Conservation (phyloP, 2,797 vertebrate genomes). For the Taenioides sp. region DNA sequence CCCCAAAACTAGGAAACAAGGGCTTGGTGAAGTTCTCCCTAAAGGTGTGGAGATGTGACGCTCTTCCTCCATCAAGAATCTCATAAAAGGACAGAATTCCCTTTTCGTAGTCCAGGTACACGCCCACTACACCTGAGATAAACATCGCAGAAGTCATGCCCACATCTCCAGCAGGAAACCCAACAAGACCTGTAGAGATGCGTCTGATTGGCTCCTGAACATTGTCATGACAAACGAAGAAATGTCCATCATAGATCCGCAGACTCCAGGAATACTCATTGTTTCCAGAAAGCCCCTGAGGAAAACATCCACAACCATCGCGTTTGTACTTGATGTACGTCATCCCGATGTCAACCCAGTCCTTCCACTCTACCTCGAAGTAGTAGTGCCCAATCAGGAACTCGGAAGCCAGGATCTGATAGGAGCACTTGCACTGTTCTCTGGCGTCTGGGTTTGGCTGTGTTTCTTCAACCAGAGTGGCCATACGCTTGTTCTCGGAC, state of each 20-base stretch:
- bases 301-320: too few species aligned
- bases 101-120: neutral
- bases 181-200: neutral
- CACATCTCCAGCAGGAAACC: neutral
- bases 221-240: neutral
- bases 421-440: fast-evolving
- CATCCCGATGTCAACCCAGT: neutral
- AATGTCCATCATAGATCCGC: neutral
- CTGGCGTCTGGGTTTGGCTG: neutral
- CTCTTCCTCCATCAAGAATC: neutral
- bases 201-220: neutral
- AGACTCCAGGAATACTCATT: neutral
- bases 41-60: neutral
- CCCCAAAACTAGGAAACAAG: neutral
- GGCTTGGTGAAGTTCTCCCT: neutral
- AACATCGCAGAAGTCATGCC: neutral
- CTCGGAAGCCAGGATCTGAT: neutral
- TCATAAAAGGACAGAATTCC: conserved; percentile 1
- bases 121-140: neutral
- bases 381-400: neutral
- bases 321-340: neutral
- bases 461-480: neutral
- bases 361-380: neutral
- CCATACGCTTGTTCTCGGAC: neutral
- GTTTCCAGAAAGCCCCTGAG: neutral